Evolutionary conservation across 2,797 vertebrate genomes (phyloP).

Genomic region (Catostomus latipinnis): DNA sequence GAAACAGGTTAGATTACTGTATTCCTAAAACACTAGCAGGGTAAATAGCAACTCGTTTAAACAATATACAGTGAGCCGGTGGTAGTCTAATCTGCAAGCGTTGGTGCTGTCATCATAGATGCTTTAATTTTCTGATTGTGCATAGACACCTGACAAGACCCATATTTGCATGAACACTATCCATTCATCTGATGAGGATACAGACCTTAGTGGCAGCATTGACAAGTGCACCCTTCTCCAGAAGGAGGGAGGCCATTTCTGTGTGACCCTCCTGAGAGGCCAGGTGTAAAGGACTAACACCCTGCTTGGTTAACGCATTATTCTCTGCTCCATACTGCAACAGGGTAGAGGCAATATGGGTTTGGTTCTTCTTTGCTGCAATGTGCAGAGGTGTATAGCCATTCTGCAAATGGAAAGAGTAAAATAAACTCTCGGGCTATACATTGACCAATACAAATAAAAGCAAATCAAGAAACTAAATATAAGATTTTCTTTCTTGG

Average conservation of each 20-base stretch:
- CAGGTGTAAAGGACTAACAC: slow-evolving; percentile 94
- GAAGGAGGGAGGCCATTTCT: slow-evolving; percentile 89
- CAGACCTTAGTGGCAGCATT: slow-evolving; percentile 92
- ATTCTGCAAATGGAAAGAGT: slow-evolving; percentile 78
- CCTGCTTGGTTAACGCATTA: slow-evolving; percentile 92
- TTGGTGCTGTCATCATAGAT: too few species aligned
- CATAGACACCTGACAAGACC: too few species aligned
- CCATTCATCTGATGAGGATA: slow-evolving; percentile 47
- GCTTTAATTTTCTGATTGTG: too few species aligned
- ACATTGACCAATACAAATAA: background rate
- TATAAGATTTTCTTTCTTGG: too few species aligned
- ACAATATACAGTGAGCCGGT: too few species aligned
- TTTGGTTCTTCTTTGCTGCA: slow-evolving; percentile 96
- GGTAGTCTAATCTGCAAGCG: too few species aligned
- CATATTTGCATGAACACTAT: too few species aligned
- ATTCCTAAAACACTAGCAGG: too few species aligned
- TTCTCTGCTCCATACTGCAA: slow-evolving; percentile 90
- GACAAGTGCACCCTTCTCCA: slow-evolving; percentile 89
- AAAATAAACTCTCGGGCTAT: background rate
- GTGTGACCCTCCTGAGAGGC: slow-evolving; percentile 96
- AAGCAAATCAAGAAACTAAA: too few species aligned
- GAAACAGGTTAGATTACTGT: too few species aligned
- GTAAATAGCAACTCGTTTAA: too few species aligned
- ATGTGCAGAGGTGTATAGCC: slow-evolving; percentile 96
- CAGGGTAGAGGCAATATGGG: slow-evolving; percentile 85